A percentile compares a stretch with the other conserved stretches of the same genome.
These are phyloP conservation scores for Telenomus remus DNA, from an alignment of 1,140 invertebrate genomes.

Conservation along the genomic window DNA sequence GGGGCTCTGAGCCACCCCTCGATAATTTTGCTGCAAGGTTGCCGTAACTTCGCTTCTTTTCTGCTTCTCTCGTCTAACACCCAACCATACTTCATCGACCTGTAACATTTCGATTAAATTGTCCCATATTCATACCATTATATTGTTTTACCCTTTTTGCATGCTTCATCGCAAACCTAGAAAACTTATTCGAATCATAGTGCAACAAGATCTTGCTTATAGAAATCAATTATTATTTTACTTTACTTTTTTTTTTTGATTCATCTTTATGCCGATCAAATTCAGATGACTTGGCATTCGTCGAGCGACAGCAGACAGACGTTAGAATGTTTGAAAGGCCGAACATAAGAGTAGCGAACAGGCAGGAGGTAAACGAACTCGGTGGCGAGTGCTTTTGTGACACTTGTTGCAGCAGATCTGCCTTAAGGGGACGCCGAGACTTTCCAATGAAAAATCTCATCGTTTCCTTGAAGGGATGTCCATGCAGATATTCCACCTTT, in stretches of 20 bases:
- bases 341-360: slow-evolving; percentile 10
- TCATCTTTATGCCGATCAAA: too few relatives aligned
- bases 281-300: too few relatives aligned
- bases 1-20: slow-evolving; percentile 43
- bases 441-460: slow-evolving; percentile 32
- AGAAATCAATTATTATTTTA: too few relatives aligned
- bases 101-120: slow-evolving; percentile 44
- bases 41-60: slow-evolving; percentile 36
- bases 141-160: too few relatives aligned
- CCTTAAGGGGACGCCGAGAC: slow-evolving; percentile 10
- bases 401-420: slow-evolving; percentile 24
- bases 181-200: too few relatives aligned
- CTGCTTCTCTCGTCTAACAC: background rate
- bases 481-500: slow-evolving; percentile 1
- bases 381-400: slow-evolving; percentile 14
- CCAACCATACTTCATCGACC: slow-evolving; percentile 36
- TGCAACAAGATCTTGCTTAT: too few relatives aligned
- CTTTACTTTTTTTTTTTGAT: too few relatives aligned
- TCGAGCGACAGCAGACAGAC: too few relatives aligned
- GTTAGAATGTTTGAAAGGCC: background rate
- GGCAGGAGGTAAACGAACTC: slow-evolving; percentile 30
- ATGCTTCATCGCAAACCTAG: too few relatives aligned
- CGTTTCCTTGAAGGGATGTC: slow-evolving; percentile 16
- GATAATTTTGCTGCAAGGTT: slow-evolving; percentile 55
- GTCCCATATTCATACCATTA: too few relatives aligned